Evolutionary conservation across 2,888 invertebrate species (phyloP).

Genomic region (Scaptomyza flava): DNA sequence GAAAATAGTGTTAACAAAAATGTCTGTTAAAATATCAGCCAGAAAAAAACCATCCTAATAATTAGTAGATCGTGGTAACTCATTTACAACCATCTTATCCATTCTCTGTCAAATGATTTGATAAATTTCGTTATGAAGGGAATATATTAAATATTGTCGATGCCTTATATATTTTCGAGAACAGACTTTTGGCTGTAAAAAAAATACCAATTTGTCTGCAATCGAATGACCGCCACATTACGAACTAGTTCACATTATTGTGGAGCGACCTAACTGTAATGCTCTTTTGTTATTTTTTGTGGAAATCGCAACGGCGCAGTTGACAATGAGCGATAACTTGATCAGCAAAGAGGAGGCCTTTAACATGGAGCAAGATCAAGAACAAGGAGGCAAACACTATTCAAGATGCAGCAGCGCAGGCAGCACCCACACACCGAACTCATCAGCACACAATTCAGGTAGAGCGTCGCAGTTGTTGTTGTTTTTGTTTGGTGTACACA

Average conservation of each 20-base stretch:
- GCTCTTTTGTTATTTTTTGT: conserved; percentile 37
- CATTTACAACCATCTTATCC: too few species aligned
- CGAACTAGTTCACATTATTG: conserved; percentile 9
- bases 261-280: conserved; percentile 8
- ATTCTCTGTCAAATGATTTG: too few species aligned
- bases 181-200: background rate
- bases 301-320: conserved; percentile 63
- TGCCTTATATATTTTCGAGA: background rate
- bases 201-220: conserved; percentile 9
- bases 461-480: conserved; percentile 22
- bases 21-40: too few species aligned
- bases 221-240: conserved; percentile 19
- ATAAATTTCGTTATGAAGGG: background rate
- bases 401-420: conserved; percentile 91
- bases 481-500: conserved; percentile 19
- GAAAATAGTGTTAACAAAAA: background rate
- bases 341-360: conserved; percentile 59
- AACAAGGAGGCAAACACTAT: conserved; percentile 85
- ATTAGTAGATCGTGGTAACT: too few species aligned
- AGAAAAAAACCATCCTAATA: too few species aligned
- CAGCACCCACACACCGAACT: conserved; percentile 91
- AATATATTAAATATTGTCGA: background rate
- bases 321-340: conserved; percentile 64
- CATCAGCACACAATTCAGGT: conserved; percentile 93
- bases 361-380: conserved; percentile 85